Evolutionary conservation across 2,113 vertebrate genomes (phyloP).

Genomic region (Mormoops blainvillei): DNA sequence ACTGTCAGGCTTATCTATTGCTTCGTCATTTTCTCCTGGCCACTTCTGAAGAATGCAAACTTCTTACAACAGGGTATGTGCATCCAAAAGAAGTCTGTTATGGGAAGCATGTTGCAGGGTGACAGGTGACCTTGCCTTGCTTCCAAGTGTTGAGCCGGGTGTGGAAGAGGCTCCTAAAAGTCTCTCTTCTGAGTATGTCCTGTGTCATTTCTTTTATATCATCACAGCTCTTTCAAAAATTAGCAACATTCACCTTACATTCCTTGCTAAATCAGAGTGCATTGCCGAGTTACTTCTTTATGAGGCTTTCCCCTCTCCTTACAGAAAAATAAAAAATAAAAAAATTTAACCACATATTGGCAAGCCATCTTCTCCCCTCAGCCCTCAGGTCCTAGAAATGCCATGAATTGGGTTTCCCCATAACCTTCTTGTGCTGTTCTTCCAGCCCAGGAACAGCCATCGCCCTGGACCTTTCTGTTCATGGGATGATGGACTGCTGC

Average conservation of each 20-base stretch:
- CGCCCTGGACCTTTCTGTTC: not conserved
- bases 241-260: not conserved
- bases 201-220: not conserved
- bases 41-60: not conserved
- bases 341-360: not conserved
- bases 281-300: not conserved
- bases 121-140: not conserved
- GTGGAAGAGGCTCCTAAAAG: not conserved
- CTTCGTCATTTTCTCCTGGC: not conserved
- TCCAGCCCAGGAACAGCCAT: not conserved
- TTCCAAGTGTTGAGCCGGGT: not conserved
- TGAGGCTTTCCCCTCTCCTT: not conserved
- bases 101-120: not conserved
- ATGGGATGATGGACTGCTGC: not conserved
- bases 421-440: not conserved
- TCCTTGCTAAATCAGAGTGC: not conserved
- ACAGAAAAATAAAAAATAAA: not conserved
- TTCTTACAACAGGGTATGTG: not conserved
- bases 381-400: not conserved
- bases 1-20: not conserved
- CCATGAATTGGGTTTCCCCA: not conserved
- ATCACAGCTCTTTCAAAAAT: not conserved
- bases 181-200: not conserved
- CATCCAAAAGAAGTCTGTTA: not conserved
- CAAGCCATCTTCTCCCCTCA: not conserved